These are phyloP conservation scores for Chirona hameri DNA, from an alignment of 2,888 invertebrate genomes.

Conservation along the genomic window DNA sequence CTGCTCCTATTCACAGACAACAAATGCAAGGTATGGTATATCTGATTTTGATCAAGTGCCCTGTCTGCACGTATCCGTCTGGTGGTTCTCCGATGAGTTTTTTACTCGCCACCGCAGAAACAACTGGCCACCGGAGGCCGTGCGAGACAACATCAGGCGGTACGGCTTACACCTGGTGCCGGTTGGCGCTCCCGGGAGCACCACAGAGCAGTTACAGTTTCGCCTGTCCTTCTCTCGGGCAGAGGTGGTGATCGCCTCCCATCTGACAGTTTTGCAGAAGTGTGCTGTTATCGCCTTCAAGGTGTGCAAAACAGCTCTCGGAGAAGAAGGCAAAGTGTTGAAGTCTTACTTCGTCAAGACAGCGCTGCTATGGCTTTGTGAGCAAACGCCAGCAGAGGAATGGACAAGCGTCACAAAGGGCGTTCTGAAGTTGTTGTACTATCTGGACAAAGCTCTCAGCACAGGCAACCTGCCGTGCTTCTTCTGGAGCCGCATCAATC, in stretches of 20 bases:
- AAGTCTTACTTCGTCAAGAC: background rate
- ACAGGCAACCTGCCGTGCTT: background rate
- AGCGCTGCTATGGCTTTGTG: background rate
- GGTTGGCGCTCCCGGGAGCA: background rate
- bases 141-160: background rate
- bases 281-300: background rate
- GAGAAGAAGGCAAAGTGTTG: background rate
- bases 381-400: background rate
- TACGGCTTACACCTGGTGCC: background rate
- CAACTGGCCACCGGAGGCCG: conserved; percentile 8
- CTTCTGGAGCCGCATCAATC: background rate
- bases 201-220: background rate
- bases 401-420: background rate
- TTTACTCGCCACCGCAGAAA: background rate
- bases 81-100: background rate
- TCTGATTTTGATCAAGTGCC: background rate
- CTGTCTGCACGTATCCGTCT: background rate
- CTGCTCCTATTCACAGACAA: background rate
- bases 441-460: background rate
- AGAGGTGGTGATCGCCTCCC: background rate
- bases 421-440: background rate
- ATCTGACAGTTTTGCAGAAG: background rate
- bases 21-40: too few relatives aligned
- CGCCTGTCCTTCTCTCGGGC: background rate
- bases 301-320: background rate